These are phyloP conservation scores for Synanthedon formicaeformis DNA, from an alignment of 2,888 invertebrate species.

Conservation along the genomic window DNA sequence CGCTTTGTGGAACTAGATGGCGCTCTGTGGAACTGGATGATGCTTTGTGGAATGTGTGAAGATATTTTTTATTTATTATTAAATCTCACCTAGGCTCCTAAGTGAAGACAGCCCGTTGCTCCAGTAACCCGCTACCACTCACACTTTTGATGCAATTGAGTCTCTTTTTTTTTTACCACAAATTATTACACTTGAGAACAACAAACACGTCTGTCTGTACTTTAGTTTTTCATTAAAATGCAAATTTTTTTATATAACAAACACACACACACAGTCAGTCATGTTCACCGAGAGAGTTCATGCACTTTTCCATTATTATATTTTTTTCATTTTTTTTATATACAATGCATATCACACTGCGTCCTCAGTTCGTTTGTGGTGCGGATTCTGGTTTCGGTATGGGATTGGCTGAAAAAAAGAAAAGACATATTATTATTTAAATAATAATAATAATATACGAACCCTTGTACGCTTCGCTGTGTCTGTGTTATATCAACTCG, in stretches of 20 bases:
- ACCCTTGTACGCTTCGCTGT: no score
- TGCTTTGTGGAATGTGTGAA: no score
- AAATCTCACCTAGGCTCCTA: conserved; percentile 46
- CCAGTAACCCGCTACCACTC: conserved; percentile 16
- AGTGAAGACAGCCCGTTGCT: conserved; percentile 25
- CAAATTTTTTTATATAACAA: background rate
- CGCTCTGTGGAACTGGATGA: no score
- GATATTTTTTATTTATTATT: no score
- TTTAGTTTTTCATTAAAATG: background rate
- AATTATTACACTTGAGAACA: conserved; percentile 7
- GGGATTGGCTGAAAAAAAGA: conserved; percentile 30
- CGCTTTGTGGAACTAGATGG: no score
- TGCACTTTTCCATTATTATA: background rate
- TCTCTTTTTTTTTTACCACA: background rate
- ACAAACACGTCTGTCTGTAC: background rate
- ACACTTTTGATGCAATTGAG: background rate
- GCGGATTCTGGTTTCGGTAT: conserved; percentile 40
- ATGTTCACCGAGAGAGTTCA: background rate
- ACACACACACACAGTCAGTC: background rate
- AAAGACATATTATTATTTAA: no score
- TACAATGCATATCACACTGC: conserved; percentile 29
- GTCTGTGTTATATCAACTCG: no score
- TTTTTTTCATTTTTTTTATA: background rate
- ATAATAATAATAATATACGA: no score
- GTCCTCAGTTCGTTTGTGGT: conserved; percentile 27